These are phyloP conservation scores for Labeo catla DNA, from an alignment of 2,113 vertebrate genomes.

Conservation along the genomic window DNA sequence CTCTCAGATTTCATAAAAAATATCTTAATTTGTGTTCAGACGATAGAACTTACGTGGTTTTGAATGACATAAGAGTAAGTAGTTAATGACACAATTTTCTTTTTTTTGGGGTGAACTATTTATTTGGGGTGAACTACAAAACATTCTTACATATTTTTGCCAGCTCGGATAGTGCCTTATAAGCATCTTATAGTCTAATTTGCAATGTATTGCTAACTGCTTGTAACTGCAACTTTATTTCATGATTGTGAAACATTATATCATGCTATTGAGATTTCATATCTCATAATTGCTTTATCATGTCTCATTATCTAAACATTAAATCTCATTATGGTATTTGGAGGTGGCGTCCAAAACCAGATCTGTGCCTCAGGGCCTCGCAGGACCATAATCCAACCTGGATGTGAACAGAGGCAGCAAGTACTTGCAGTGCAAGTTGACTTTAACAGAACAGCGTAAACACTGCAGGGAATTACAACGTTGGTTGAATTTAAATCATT, in stretches of 20 bases:
- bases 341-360: not conserved
- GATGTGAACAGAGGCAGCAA: not conserved
- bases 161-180: not conserved
- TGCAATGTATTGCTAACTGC: not conserved
- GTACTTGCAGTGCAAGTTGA: not conserved
- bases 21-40: no score
- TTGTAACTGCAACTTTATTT: not conserved
- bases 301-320: not conserved
- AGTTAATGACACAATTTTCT: no score
- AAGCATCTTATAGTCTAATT: not conserved
- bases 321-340: not conserved
- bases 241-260: not conserved
- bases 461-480: not conserved
- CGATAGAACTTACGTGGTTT: no score
- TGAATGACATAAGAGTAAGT: no score
- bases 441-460: conserved; percentile 14
- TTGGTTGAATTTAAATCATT: conserved; percentile 7
- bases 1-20: no score
- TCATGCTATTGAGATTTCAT: not conserved
- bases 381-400: not conserved
- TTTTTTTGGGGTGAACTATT: no score
- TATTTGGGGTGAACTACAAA: not conserved
- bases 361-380: not conserved
- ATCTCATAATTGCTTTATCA: not conserved
- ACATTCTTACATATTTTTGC: not conserved